Conservation (phyloP, 2,888 invertebrate species). For the Petrolisthes manimaculis region DNA sequence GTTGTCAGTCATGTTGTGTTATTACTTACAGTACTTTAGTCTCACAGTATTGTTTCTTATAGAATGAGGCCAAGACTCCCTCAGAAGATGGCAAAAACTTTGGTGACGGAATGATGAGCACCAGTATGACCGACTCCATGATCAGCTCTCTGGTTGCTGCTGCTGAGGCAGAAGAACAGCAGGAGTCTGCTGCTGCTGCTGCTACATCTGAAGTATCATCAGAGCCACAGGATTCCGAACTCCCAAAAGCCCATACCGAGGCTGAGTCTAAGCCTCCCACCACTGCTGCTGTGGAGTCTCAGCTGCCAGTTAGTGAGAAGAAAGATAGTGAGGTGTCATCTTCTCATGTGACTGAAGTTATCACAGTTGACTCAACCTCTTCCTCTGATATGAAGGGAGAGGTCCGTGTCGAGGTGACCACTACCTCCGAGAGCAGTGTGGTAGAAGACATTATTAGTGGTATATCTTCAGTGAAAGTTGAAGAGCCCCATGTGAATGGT, state of each 20-base stretch:
- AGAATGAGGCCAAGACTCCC: slow-evolving; percentile 64
- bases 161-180: slow-evolving; percentile 16
- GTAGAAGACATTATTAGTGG: slow-evolving; percentile 54
- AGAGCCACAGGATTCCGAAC: neutral
- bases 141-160: slow-evolving; percentile 36
- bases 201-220: neutral
- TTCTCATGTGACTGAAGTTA: neutral
- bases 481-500: slow-evolving; percentile 61
- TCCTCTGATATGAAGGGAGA: slow-evolving; percentile 11
- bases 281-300: slow-evolving; percentile 28
- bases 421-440: slow-evolving; percentile 27
- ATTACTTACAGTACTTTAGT: too few species aligned
- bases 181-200: neutral
- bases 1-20: too few species aligned
- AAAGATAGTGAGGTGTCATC: neutral
- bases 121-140: slow-evolving; percentile 64
- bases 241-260: slow-evolving; percentile 9
- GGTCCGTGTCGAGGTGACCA: slow-evolving; percentile 24
- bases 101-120: slow-evolving; percentile 48
- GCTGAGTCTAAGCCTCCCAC: slow-evolving; percentile 35
- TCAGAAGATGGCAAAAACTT: slow-evolving; percentile 60
- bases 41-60: slow-evolving; percentile 7
- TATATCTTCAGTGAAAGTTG: slow-evolving; percentile 50
- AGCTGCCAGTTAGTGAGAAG: slow-evolving; percentile 21
- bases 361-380: slow-evolving; percentile 27